Evolutionary conservation across 1,140 invertebrate genomes (phyloP).

Genomic region (Aethina tumida): DNA sequence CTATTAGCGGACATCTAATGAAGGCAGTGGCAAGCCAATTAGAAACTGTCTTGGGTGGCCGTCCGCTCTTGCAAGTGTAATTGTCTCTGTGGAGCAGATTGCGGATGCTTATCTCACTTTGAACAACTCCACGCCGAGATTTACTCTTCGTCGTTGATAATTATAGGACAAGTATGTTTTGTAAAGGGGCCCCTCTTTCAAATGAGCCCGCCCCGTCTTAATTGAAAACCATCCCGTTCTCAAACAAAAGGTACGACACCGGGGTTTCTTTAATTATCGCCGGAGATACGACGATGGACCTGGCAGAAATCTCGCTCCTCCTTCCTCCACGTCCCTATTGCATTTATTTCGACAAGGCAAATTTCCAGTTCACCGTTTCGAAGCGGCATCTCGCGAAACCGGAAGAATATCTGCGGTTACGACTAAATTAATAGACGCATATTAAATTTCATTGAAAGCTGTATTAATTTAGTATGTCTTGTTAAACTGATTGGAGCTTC

Average conservation of each 20-base stretch:
- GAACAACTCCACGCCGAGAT: constrained; percentile 11
- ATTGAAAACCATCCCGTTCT: constrained; percentile 4
- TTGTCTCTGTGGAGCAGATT: constrained; percentile 11
- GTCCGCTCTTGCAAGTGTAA: constrained; percentile 12
- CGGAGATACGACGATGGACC: no score
- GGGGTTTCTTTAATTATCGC: neutral
- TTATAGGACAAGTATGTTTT: constrained; percentile 12
- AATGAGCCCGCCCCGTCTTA: constrained; percentile 5
- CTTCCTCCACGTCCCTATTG: no score
- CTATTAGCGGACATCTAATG: constrained; percentile 10
- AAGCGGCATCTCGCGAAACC: no score
- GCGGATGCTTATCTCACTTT: constrained; percentile 14
- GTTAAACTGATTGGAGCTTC: no score
- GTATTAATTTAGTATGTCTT: no score
- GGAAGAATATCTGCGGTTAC: no score
- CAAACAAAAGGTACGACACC: constrained; percentile 4
- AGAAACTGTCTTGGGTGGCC: constrained; percentile 15
- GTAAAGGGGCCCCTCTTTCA: neutral
- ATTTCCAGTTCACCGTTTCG: no score
- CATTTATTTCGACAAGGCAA: no score
- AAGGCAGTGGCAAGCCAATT: constrained; percentile 12
- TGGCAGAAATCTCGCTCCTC: no score
- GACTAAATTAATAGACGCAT: no score
- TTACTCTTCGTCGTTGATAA: constrained; percentile 10
- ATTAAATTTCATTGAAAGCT: no score